Base-by-base conservation (phyloP, 2,113 vertebrate species). In the Electrona antarctica region DNA sequence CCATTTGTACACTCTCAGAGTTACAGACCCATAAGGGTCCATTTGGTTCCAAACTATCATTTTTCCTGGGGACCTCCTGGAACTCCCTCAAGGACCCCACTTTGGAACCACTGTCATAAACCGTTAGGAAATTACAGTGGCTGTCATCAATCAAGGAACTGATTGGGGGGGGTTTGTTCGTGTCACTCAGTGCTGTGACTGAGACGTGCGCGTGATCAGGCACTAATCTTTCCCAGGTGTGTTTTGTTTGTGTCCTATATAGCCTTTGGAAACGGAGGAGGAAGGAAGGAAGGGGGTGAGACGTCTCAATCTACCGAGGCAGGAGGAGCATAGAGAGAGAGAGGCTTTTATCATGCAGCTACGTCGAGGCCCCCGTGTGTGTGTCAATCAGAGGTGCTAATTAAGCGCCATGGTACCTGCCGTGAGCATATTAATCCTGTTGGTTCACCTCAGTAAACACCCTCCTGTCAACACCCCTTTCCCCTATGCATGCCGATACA, bases 361-460 rank as follows among this genome's bases (percentile, higher is more conserved):
- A 21, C 21, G 21, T 21, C 29, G 33, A 12, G 59, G 9, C 45
- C 3, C 3, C 10, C 73, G 60, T 84, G 72, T 65, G 68, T 29
- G 2, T 76, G 62, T 41, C 69, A 81, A 71, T 73, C 69, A 61
- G 33, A 28, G 52, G 61, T 6, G 49, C 68, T 84, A 78, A 81
- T 76, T 75, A 81, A 65, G 41, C 12, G 8, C 21, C 7, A 9
- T 71, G 56, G 60, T 61, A 77, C 77, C 77, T 77, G 71, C 76
- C 9, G 69, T 55, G 70, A 77, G 29, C 51, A 73, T 85, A 21
- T 21, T 21, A 65, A 79, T 82, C 73, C 74, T 60, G 29, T 67
- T 74, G 64, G 63, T 79, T 74, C 71, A 67, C 76, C 73, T 70
- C 60, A 67, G 60, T 69, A 85, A 79, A 79, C 73, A 76, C 64